phyloP scores from a whole-genome alignment of 2,113 vertebrate species.

The Todiramphus saurophagus region DNA sequence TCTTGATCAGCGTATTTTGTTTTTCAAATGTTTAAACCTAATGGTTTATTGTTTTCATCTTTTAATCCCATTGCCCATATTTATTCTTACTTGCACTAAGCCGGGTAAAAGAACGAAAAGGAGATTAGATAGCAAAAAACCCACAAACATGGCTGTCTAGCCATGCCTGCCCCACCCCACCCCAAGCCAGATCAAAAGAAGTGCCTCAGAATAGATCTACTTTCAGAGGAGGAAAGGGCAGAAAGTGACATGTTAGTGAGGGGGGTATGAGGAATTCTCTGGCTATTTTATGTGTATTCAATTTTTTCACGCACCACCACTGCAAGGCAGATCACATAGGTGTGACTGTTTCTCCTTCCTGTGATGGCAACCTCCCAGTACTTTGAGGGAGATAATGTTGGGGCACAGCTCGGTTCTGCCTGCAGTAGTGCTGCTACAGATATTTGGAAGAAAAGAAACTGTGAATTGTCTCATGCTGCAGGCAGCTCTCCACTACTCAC shows the following conservation, averaged over 20 bases:
- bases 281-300: not conserved
- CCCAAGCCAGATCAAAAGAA: not conserved
- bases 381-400: not conserved
- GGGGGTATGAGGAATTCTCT: not conserved
- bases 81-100: not conserved
- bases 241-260: not conserved
- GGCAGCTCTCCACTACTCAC: not conserved
- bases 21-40: not conserved
- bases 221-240: not conserved
- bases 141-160: not conserved
- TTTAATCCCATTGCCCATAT: not conserved
- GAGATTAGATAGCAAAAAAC: not conserved
- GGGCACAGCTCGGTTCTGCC: not conserved
- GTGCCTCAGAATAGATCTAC: not conserved
- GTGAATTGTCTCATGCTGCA: not conserved
- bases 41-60: not conserved
- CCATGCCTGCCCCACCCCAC: accelerated
- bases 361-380: not conserved
- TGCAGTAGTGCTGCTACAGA: not conserved
- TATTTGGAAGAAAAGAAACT: not conserved
- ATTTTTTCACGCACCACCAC: not conserved
- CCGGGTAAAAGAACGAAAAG: not conserved
- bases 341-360: not conserved
- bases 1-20: not conserved
- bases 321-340: not conserved